Evolutionary conservation across 2,797 vertebrate genomes (phyloP), one percentile per base, ranked within the genome.

Genomic region (Sorex maritimensis): DNA sequence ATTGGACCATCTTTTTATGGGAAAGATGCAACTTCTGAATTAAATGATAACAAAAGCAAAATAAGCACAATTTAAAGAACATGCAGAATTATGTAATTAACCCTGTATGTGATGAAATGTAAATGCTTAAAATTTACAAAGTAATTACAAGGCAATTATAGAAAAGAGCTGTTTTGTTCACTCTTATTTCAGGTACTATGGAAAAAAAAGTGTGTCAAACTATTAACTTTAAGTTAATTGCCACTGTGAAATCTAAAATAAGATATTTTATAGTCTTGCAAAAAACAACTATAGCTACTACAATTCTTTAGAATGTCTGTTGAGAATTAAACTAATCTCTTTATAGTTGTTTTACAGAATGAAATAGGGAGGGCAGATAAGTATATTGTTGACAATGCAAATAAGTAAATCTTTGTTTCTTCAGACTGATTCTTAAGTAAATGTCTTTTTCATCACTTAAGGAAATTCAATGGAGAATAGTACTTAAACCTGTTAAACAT

Each of bases 101-200:
- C 84, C 94, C 74, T 92, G 5, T 44, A 79, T 90, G 38, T 91
- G 82, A 58, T 90, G 86, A 95, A 95, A 94, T 79, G 13, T 44
- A 95, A 96, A 63, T 68, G 55, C 19, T 94, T 92, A 13, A 91
- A 90, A 68, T 81, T 94, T 94, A 96, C 67, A 38, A 93, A 97
- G 92, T 0, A 69, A 90, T 94, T 97, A 88, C 55, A 93, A 95
- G 94, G 86, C 80, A 96, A 95, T 96, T 74, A 94, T 34, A 67
- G 44, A 87, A 91, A 96, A 94, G 85, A 5, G 6, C 15, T 82
- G 78, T 92, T 95, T 78, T 73, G 75, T 95, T 94, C 1, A 65
- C 26, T 93, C 88, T 58, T 79, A 82, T 38, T 95, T 96, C 71
- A 85, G 78, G 69, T 87, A 84, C 55, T 75, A 79, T 69, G 63